phyloP scores from a whole-genome alignment of 2,113 vertebrate genomes.

The Tachysurus vachellii region DNA sequence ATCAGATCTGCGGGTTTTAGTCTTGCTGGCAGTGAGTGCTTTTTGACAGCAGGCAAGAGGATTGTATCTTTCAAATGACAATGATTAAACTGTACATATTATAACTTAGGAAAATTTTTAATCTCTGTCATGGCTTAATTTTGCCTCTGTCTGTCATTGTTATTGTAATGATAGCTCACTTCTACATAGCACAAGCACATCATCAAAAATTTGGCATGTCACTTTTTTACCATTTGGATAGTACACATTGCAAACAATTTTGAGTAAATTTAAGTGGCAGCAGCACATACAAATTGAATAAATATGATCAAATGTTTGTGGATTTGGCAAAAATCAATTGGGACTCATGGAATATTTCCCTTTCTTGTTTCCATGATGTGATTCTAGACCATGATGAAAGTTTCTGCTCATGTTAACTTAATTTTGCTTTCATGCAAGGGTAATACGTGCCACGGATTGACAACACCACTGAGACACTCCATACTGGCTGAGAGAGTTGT shows the following conservation, averaged over 20 bases:
- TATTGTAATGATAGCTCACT: constrained; percentile 10
- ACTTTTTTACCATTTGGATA: background rate
- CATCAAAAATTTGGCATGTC: background rate
- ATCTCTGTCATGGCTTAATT: constrained; percentile 25
- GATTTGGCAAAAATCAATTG: constrained; percentile 14
- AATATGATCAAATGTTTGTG: constrained; percentile 16
- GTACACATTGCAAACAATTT: background rate
- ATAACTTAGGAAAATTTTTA: constrained; percentile 33
- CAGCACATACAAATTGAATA: background rate
- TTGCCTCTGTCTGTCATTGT: constrained; percentile 18
- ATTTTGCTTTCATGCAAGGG: constrained; percentile 9
- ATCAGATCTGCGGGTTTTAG: constrained; percentile 62
- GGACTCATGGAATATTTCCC: constrained; percentile 24
- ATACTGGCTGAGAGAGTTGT: constrained; percentile 23
- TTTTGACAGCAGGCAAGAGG: constrained; percentile 51
- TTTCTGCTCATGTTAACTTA: constrained; percentile 14
- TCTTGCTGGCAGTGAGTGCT: constrained; percentile 43
- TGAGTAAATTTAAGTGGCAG: background rate
- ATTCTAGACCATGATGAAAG: background rate
- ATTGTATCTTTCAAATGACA: constrained; percentile 41
- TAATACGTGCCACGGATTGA: constrained; percentile 13
- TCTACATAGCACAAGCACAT: constrained; percentile 2
- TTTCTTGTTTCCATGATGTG: background rate
- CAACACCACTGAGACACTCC: constrained; percentile 30
- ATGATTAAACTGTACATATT: constrained; percentile 48